Evolutionary conservation across 2,113 vertebrate genomes (phyloP).

Genomic region (Calidris pygmaea): DNA sequence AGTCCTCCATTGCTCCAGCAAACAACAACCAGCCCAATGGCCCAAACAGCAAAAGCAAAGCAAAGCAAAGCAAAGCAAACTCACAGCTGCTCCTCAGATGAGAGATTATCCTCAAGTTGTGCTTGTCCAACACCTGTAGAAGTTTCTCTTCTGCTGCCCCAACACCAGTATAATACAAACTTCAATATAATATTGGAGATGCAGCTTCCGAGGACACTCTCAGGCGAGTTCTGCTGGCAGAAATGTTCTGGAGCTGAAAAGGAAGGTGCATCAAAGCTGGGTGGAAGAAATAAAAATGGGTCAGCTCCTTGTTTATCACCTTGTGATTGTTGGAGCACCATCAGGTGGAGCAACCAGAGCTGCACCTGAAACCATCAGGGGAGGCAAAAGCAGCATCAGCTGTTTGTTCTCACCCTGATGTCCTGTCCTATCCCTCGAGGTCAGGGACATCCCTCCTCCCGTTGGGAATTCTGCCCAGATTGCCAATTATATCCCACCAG

Average conservation of each 20-base stretch:
- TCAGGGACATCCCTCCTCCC: not conserved
- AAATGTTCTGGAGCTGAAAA: not conserved
- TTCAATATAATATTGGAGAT: not conserved
- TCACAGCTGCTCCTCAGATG: not conserved
- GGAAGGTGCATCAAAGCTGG: not conserved
- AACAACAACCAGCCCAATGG: not conserved
- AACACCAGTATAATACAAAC: not conserved
- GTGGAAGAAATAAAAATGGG: not conserved
- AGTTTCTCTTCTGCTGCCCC: not conserved
- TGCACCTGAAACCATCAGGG: not conserved
- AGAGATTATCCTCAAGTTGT: not conserved
- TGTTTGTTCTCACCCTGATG: not conserved
- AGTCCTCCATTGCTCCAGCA: not conserved
- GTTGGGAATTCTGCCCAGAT: not conserved
- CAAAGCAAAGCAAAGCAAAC: not conserved
- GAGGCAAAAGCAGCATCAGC: not conserved
- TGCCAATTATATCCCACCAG: not conserved
- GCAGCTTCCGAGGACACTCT: accelerated
- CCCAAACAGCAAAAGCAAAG: not conserved
- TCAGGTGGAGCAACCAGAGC: not conserved
- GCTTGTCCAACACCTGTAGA: not conserved
- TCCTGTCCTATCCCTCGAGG: not conserved
- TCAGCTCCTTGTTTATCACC: not conserved
- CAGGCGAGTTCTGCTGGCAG: not conserved
- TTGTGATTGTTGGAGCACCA: not conserved